Conservation (phyloP, 2,113 vertebrate species). For the Nothoprocta pentlandii region DNA sequence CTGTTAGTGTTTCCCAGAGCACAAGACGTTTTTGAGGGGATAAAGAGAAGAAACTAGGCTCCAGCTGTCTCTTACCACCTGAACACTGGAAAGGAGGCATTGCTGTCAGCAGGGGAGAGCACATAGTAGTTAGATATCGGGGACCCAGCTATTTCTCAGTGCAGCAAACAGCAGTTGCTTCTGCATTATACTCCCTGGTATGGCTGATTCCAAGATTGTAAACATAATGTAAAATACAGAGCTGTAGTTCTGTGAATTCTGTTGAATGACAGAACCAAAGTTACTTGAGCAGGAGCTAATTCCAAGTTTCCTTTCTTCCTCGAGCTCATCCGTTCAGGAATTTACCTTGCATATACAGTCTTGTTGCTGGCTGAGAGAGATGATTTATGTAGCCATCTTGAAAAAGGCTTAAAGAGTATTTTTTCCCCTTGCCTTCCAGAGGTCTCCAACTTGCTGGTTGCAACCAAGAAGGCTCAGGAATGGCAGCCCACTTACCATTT, state of each 20-base stretch:
- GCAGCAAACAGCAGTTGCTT: neutral
- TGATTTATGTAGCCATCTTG: neutral
- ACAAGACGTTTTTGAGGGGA: neutral
- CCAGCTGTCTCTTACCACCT: neutral
- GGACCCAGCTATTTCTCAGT: neutral
- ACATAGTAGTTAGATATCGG: neutral
- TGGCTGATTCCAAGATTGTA: neutral
- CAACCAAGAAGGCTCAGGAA: constrained; percentile 88
- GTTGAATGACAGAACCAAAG: neutral
- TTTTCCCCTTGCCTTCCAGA: constrained; percentile 77
- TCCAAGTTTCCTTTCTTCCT: neutral
- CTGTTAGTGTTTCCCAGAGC: neutral
- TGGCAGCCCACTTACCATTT: constrained; percentile 78
- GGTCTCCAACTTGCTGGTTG: constrained; percentile 94
- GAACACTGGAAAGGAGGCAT: neutral
- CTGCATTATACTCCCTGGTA: neutral
- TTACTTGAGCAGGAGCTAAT: neutral
- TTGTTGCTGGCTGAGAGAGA: fast-evolving
- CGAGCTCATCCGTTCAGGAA: neutral
- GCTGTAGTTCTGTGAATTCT: neutral
- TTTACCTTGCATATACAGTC: neutral
- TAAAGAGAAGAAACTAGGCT: neutral
- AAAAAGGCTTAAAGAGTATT: neutral
- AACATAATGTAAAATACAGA: fast-evolving
- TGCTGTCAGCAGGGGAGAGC: neutral